phyloP scores from a whole-genome alignment of 2,113 vertebrate species.

The Otocyon megalotis region DNA sequence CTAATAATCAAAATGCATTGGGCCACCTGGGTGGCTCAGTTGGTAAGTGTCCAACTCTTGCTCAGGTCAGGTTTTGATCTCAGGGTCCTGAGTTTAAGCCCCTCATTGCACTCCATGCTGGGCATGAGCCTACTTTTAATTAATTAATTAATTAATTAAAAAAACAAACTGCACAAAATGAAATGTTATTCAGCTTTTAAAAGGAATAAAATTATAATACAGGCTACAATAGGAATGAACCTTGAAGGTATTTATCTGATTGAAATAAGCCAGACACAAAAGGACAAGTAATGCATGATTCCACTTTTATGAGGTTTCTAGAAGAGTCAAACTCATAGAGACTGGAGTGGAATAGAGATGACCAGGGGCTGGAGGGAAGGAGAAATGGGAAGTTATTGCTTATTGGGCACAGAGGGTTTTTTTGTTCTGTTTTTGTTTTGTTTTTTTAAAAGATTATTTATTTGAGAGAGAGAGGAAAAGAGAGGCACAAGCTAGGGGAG shows the following conservation, averaged over 20 bases:
- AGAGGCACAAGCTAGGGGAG: too few relatives aligned
- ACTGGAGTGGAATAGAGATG: background rate
- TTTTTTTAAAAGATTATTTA: too few relatives aligned
- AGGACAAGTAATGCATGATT: background rate
- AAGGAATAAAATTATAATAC: background rate
- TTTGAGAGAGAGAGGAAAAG: too few relatives aligned
- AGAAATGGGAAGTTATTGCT: background rate
- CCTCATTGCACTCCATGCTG: background rate
- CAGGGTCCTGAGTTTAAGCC: background rate
- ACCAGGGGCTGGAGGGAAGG: background rate
- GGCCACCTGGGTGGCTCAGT: too few relatives aligned
- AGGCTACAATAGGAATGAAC: background rate
- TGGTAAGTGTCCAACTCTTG: background rate
- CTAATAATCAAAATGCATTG: background rate
- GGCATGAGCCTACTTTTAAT: background rate
- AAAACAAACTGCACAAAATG: background rate
- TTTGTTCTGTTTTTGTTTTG: too few relatives aligned
- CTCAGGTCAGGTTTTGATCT: background rate
- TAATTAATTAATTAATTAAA: background rate
- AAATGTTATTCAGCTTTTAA: background rate
- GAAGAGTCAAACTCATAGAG: background rate
- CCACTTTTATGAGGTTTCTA: background rate
- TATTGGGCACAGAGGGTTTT: background rate
- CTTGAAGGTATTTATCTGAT: background rate
- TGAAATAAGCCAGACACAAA: background rate